phyloP scores from a whole-genome alignment of 2,113 vertebrate genomes.

The Alethe castanea region DNA sequence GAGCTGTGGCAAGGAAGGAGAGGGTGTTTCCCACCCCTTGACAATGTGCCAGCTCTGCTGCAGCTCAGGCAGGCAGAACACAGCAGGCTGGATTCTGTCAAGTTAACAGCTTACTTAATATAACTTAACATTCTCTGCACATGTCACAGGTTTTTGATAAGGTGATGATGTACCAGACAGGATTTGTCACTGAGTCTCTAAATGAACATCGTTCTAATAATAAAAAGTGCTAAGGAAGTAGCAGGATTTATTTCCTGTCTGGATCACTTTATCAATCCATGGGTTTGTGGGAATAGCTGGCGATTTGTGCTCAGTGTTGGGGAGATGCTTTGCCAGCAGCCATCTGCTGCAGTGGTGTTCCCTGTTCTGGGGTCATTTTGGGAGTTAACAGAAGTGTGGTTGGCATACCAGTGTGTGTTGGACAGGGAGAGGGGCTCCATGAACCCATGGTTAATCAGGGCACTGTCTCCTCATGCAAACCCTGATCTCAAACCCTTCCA shows the following conservation, averaged over 20 bases:
- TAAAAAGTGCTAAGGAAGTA: background rate
- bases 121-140: background rate
- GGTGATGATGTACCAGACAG: constrained; percentile 21
- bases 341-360: background rate
- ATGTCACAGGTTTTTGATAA: constrained; percentile 34
- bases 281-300: background rate
- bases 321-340: background rate
- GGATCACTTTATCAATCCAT: background rate
- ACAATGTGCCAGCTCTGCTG: background rate
- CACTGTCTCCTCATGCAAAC: background rate
- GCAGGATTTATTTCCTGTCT: constrained; percentile 1
- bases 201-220: background rate
- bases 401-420: background rate
- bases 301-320: background rate
- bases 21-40: background rate
- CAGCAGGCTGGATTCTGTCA: constrained; percentile 15
- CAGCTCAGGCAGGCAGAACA: background rate
- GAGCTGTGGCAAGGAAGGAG: background rate
- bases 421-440: background rate
- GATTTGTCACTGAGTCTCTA: constrained; percentile 28
- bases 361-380: background rate
- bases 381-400: background rate
- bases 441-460: background rate
- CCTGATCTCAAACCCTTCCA: background rate
- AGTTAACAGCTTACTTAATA: background rate